Evolutionary conservation across 1,140 invertebrate genomes (phyloP).

Genomic region (Lordiphosa collinella): DNA sequence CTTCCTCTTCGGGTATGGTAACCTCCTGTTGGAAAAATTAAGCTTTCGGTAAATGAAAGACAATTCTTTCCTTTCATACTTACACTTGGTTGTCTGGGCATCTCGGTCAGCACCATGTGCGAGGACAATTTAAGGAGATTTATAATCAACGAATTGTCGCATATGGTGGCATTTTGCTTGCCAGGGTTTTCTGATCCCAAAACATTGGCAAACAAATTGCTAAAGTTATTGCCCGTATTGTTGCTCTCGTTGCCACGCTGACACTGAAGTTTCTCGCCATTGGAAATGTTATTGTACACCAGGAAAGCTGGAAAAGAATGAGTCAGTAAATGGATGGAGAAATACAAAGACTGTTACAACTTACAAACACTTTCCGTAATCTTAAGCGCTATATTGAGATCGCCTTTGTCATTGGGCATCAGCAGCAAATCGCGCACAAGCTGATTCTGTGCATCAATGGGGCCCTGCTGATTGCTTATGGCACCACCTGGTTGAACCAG

Average conservation of each 20-base stretch:
- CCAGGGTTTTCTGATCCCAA: slow-evolving; percentile 82
- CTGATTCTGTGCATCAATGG: slow-evolving; percentile 89
- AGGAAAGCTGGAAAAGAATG: slow-evolving; percentile 79
- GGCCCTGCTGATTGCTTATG: slow-evolving; percentile 86
- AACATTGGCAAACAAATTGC: slow-evolving; percentile 85
- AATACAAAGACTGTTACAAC: slow-evolving; percentile 12
- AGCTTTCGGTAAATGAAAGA: no score
- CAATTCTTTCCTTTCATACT: slow-evolving; percentile 1
- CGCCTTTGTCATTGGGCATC: slow-evolving; percentile 85
- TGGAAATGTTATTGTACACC: slow-evolving; percentile 83
- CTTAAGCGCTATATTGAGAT: slow-evolving; percentile 86
- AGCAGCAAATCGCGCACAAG: slow-evolving; percentile 85
- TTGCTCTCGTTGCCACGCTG: slow-evolving; percentile 80
- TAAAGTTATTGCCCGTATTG: slow-evolving; percentile 80
- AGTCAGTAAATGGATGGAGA: not conserved
- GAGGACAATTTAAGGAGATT: slow-evolving; percentile 85
- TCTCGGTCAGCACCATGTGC: slow-evolving; percentile 85
- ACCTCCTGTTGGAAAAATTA: slow-evolving; percentile 54
- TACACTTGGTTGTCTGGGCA: slow-evolving; percentile 79
- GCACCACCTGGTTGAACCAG: slow-evolving; percentile 86
- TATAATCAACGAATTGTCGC: slow-evolving; percentile 85
- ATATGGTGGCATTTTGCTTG: slow-evolving; percentile 81
- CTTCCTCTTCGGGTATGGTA: slow-evolving; percentile 70
- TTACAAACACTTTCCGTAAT: slow-evolving; percentile 87
- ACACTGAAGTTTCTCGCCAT: slow-evolving; percentile 82